These are phyloP conservation scores for Cenopis cana DNA, from an alignment of 2,888 invertebrate species.

Conservation along the genomic window DNA sequence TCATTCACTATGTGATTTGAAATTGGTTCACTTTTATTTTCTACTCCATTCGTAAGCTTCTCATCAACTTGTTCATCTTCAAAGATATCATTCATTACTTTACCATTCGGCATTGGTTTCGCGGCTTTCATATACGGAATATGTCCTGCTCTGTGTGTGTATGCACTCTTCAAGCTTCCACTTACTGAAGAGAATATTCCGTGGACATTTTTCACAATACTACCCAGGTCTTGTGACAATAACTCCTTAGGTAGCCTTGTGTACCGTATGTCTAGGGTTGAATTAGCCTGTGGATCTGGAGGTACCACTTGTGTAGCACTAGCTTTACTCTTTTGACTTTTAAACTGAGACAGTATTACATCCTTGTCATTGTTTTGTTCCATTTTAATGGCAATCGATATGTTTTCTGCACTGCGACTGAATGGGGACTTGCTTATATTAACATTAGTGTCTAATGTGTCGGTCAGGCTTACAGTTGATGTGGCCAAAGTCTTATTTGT, in stretches of 20 bases:
- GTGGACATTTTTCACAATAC: conserved; percentile 80
- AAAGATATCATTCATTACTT: conserved; percentile 78
- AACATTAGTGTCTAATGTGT: conserved; percentile 51
- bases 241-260: conserved; percentile 72
- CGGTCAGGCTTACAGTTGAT: conserved; percentile 70
- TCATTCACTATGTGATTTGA: conserved; percentile 25
- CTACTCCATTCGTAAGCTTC: conserved; percentile 32
- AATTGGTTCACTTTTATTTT: conserved; percentile 43
- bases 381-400: conserved; percentile 55
- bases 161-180: conserved; percentile 77
- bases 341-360: conserved; percentile 68
- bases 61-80: conserved; percentile 63
- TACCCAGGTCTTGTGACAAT: conserved; percentile 74
- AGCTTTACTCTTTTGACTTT: conserved; percentile 67
- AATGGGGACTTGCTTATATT: conserved; percentile 56
- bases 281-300: conserved; percentile 56
- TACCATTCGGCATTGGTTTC: conserved; percentile 67
- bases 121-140: conserved; percentile 59
- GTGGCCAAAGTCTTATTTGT: conserved; percentile 56
- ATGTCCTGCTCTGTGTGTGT: conserved; percentile 65
- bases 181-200: conserved; percentile 80
- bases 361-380: conserved; percentile 59
- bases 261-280: conserved; percentile 58
- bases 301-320: conserved; percentile 66
- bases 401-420: conserved; percentile 74